Conservation (phyloP, 2,888 invertebrate genomes). For the Cacoxenus indagator region DNA sequence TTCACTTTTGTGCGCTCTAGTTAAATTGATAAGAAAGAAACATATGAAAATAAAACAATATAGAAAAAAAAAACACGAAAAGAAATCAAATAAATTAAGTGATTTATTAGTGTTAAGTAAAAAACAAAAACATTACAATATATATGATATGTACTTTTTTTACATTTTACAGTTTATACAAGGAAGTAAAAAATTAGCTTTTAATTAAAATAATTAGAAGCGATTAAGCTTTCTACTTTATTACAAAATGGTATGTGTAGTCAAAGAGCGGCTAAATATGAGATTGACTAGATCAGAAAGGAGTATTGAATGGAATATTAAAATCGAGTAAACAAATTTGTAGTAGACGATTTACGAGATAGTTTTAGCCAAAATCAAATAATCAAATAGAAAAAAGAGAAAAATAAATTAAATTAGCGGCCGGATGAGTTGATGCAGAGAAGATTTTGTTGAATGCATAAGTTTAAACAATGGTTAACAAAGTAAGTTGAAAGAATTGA, state of each 20-base stretch:
- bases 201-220: neutral
- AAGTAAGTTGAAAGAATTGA: neutral
- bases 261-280: too few relatives aligned
- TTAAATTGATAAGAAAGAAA: neutral
- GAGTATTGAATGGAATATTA: neutral
- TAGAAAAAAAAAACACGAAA: constrained; percentile 1
- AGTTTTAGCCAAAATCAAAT: constrained; percentile 4
- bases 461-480: neutral
- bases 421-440: neutral
- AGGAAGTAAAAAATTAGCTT: neutral
- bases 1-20: neutral
- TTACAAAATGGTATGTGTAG: too few relatives aligned
- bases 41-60: neutral
- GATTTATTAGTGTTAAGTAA: constrained; percentile 8
- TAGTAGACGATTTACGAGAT: neutral
- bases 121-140: neutral
- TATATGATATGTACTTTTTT: constrained; percentile 17
- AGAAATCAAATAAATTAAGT: neutral
- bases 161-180: constrained; percentile 16
- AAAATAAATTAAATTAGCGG: too few relatives aligned
- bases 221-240: too few relatives aligned
- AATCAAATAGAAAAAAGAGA: neutral
- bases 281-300: too few relatives aligned
- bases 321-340: neutral
- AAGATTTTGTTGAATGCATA: constrained; percentile 13